Conservation (phyloP, 2,888 invertebrate genomes). For the Tanypteryx hageni region DNA sequence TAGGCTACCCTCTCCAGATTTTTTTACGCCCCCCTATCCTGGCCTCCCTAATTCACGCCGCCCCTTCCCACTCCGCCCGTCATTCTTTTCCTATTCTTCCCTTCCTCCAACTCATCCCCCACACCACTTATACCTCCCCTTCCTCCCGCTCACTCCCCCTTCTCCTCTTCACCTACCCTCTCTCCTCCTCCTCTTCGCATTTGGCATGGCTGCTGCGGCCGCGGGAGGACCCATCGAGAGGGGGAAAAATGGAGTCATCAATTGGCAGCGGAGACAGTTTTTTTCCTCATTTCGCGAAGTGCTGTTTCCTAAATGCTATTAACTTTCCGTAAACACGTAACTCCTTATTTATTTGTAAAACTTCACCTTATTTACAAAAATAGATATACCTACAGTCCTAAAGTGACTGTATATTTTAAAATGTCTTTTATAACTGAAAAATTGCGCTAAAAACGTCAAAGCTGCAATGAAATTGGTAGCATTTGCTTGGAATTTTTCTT, state of each 20-base stretch:
- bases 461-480: background rate
- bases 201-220: background rate
- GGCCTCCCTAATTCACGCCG: background rate
- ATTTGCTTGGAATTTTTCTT: background rate
- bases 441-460: background rate
- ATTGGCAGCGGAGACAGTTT: background rate
- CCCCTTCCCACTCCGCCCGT: background rate
- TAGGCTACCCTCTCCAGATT: background rate
- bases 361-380: background rate
- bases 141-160: background rate
- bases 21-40: background rate
- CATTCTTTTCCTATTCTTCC: background rate
- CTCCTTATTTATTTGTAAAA: background rate
- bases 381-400: too few relatives aligned
- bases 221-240: background rate
- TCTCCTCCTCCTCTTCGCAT: background rate
- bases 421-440: too few relatives aligned
- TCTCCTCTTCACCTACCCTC: background rate
- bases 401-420: too few relatives aligned
- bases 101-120: background rate
- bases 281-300: background rate
- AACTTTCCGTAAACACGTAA: background rate
- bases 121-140: background rate
- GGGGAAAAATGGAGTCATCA: constrained; percentile 4
- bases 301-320: background rate